Base-by-base conservation (phyloP, 2,888 invertebrate genomes). In the Eubasilissa splendida region DNA sequence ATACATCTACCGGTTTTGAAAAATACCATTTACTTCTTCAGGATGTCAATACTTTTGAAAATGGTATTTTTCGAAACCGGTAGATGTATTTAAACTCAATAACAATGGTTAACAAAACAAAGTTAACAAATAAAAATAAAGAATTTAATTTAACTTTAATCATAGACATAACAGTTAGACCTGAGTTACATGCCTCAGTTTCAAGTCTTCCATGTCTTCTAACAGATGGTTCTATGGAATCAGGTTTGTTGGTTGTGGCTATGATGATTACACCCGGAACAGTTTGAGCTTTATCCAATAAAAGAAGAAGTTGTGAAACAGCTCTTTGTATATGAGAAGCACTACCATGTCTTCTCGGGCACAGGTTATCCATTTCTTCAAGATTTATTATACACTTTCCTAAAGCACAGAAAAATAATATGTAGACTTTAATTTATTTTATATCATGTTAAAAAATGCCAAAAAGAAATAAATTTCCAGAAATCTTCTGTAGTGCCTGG, bases 201-300 rank as follows among this genome's bases (percentile, higher is more conserved):
- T 91, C 91, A 84, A 93, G 89, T 60, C 93, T 88, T 0, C 92
- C 91, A 9, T 91, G 89, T 70, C 91, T 87, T 76, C 92, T 87
- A 0, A 92, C 84, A 11, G 89, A 86, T 10, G 88, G 86, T 84
- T 91, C 90, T 11, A 93, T 83, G 12, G 86, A 85, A 79, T 90
- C 88, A 0, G 91, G 88, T 65, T 88, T 86, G 77, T 90, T 90
- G 4, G 91, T 91, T 5, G 92, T 92, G 33, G 89, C 92, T 76
- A 93, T 87, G 3, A 93, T 89, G 31, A 91, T 84, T 10, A 93
- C 85, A 52, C 88, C 86, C 33, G 84, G 84, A 3, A 84, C 83
- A 12, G 85, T 84, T 22, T 86, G 84, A 22, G 88, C 85, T n/a
- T 89, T 87, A 85, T 93, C 92, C 74, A 93, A 85, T 5, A 91